Evolutionary conservation across 92 coral and sea anemone genomes (phyloP), one percentile per base, ranked within the genome.

Genomic region (Blastomussa wellsi): DNA sequence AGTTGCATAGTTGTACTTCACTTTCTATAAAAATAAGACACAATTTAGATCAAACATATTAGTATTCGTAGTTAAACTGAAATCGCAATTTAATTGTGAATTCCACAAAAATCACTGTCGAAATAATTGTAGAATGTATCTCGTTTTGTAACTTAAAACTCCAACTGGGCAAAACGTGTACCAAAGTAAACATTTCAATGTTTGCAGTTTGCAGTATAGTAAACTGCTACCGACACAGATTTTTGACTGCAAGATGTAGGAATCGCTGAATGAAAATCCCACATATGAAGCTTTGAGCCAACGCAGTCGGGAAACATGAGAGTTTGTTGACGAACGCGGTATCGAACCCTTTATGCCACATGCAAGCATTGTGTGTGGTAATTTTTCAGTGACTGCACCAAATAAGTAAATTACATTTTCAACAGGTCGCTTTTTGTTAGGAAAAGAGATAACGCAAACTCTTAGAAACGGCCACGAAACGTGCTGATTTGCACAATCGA

Each of bases 401-500:
- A 31, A 24, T 20, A 14, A 70, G 42, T 37, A 15, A 20, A 37
- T 49, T 49, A 7, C 49, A 24, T 48, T 68, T 15, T 57, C 29
- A n/a, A 33, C 10, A 32, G 17, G 55, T 4, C 37, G 4, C 6
- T 36, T 33, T 33, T 70, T 82, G 15, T 71, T 12, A 36, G 19
- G 1, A 24, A 57, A 1, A 17, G 14, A 52, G 69, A 71, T 82
- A 8, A 52, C 35, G 26, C 11, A 70, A n/a, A 13, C 4, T 41
- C 36, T 79, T 4, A 53, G 14, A 57, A 53, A 29, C 48, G 75
- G 75, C 75, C 47, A 36, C 12, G 42, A 36, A 82, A 55, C 52
- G 69, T 82, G 29, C 35, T 32, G 39, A 33, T 60, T n/a, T 60
- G 73, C 59, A 72, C 44, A 72, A 9, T 33, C 78, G 67, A 28